A percentile compares a stretch with the other conserved stretches of the same genome.
phyloP scores from a whole-genome alignment of 2,797 vertebrate genomes.

The Platyrinchus mystaceus region DNA sequence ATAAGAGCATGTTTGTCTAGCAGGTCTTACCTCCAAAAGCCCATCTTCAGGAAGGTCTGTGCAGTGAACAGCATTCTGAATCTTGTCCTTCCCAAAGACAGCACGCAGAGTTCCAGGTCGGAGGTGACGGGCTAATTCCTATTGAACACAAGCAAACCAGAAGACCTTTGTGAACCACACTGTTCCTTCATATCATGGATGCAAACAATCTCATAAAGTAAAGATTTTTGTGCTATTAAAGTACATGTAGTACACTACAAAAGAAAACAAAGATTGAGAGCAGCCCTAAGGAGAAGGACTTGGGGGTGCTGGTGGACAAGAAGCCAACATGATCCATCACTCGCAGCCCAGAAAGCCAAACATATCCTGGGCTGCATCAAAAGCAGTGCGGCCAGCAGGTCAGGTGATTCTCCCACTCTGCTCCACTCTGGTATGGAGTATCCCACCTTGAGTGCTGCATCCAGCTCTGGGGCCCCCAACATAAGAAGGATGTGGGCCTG shows the following conservation, averaged over 20 bases:
- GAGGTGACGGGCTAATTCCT: conserved; percentile 89
- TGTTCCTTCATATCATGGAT: not conserved
- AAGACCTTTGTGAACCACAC: not conserved
- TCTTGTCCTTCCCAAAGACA: conserved; percentile 86
- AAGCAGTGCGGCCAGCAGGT: not conserved
- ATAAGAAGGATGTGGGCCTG: not conserved
- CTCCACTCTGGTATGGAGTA: too few relatives aligned
- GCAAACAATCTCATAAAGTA: not conserved
- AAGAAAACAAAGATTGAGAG: not conserved
- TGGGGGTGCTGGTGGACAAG: not conserved
- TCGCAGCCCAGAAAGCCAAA: not conserved
- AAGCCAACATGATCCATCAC: not conserved
- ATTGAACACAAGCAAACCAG: conserved; percentile 21
- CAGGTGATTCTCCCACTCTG: accelerated
- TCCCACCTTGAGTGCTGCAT: not conserved
- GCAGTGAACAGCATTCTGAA: conserved; percentile 91
- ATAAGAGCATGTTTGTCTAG: not conserved
- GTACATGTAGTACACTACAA: not conserved
- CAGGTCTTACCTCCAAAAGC: conserved; percentile 84
- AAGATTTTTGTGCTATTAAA: not conserved
- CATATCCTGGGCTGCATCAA: not conserved
- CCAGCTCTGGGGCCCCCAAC: not conserved
- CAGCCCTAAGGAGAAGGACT: not conserved
- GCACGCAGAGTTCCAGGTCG: conserved; percentile 88
- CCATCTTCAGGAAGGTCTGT: conserved; percentile 92